Evolutionary conservation across 2,797 vertebrate species (phyloP), one percentile per base, ranked within the genome.

Genomic region (Pipistrellus kuhlii): DNA sequence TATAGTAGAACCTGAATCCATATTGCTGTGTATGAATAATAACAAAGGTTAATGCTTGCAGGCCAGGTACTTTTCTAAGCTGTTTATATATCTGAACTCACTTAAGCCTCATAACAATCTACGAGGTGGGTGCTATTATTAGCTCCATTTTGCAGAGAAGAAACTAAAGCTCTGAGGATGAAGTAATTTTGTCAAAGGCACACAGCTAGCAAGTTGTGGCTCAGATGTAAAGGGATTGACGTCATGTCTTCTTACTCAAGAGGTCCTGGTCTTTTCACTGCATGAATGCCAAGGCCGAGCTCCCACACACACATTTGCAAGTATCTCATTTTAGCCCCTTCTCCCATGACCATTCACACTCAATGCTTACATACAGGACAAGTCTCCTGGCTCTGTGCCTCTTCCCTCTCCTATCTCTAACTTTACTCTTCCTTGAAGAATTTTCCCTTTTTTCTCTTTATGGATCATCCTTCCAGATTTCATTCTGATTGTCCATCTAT

Each of bases 21-120:
- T 93, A 76, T 32, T 62, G 9, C 9, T n/a, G 69, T 41, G 8
- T 72, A 35, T 32, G 78, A 83, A 77, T 51, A 87, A 78, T 68
- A 68, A 73, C 76, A 44, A 51, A 27, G 21, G 18, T 21, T 77
- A 44, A 44, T 66, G 20, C 10, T 88, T 73, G 15, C 17, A 10
- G 57, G 20, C 35, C n/a, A 59, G 12, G 51, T 57, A 7, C n/a
- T 93, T 95, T 88, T 92, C 18, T 83, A 94, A 78, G 32, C 48
- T 10, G 30, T 92, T 77, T 21, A 18, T 8, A 90, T 0, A 17
- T 44, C 21, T 53, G 27, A 69, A 93, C 6, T 57, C 44, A 86
- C 46, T 66, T 48, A 82, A 81, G 25, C 15, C 48, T 44, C 25
- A 41, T 35, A 85, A 66, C 7, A 94, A 59, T 5, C 20, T 84